These are phyloP conservation scores for Gallinago media DNA, from an alignment of 2,113 vertebrate species.

Conservation along the genomic window DNA sequence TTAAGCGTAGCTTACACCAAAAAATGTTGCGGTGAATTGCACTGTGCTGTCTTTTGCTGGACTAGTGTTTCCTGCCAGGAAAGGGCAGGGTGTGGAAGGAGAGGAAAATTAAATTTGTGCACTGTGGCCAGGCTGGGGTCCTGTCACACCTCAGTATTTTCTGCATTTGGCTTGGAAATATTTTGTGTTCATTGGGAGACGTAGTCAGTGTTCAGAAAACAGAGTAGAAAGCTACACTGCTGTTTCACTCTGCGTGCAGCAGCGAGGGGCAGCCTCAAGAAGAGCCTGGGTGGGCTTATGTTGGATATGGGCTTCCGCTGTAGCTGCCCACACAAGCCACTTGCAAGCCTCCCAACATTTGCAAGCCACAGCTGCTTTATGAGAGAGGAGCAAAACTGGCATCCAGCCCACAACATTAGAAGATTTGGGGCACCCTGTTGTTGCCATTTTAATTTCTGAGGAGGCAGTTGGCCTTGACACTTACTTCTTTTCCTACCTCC, in stretches of 20 bases:
- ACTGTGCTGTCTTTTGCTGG: background rate
- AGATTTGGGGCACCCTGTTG: constrained; percentile 27
- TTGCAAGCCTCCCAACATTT: background rate
- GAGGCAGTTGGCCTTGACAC: background rate
- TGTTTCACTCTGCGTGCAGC: background rate
- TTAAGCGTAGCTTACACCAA: background rate
- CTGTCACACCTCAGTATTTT: background rate
- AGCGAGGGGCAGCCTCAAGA: background rate
- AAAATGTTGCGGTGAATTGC: background rate
- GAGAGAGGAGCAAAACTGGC: constrained; percentile 29
- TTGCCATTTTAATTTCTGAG: constrained; percentile 35
- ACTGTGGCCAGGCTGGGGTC: background rate
- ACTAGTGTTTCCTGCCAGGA: background rate
- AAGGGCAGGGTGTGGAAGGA: background rate
- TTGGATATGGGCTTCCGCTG: background rate
- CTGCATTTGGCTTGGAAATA: background rate
- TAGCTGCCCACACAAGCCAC: constrained; percentile 5
- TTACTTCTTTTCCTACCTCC: constrained; percentile 54
- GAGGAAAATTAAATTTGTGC: background rate
- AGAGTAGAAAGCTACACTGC: accelerated
- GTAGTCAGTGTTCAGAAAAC: background rate
- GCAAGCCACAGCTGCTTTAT: background rate
- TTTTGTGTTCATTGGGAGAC: background rate
- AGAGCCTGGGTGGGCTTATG: constrained; percentile 26
- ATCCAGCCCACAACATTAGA: background rate